Evolutionary conservation across 2,797 vertebrate genomes (phyloP), one percentile per base, ranked within the genome.

Genomic region (Myiothlypis chrysogaster): DNA sequence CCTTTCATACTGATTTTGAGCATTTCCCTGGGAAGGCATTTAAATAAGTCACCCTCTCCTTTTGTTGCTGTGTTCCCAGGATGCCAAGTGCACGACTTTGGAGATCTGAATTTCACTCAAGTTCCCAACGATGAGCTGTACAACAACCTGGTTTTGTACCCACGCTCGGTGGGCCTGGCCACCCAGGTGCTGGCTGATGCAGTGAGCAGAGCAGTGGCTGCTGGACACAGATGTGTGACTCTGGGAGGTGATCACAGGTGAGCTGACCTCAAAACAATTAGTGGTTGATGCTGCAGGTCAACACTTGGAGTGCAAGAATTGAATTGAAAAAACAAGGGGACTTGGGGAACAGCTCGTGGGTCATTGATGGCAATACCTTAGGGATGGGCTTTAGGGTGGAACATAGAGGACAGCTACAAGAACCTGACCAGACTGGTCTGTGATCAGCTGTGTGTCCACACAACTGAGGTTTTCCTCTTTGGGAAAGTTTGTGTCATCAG

Each of bases 181-280:
- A 99, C 98, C 91, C 98, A 99, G 96, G 96, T 98, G 41, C 75
- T 99, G 97, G 98, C 98, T 0, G 98, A 98, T 7, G 98, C 98
- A 1, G 98, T 99, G 43, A 99, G 98, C 88, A 94, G 97, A 89
- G 99, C 99, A 0, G 97, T 99, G 12, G 98, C 98, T 0, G 98
- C 98, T 2, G 99, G 99, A 21, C 99, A 99, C 89, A 99, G 98
- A 56, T 98, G 99, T 4, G 96, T 99, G 95, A 99, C 99, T 85
- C 92, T 99, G 30, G 99, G 99, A 82, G 99, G 99, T 8, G 99
- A 99, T 93, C 99, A 99, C 98, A 99, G 99, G 99, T 99, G 95
- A 96, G 91, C 35, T 53, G 39, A 69, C 37, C 22, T 28, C 17
- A 37, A 60, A 64, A 21, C 49, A 41, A 10, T 9, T 21, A 21